These are phyloP conservation scores for Silurus asotus DNA, from an alignment of 2,113 vertebrate species.

Conservation along the genomic window DNA sequence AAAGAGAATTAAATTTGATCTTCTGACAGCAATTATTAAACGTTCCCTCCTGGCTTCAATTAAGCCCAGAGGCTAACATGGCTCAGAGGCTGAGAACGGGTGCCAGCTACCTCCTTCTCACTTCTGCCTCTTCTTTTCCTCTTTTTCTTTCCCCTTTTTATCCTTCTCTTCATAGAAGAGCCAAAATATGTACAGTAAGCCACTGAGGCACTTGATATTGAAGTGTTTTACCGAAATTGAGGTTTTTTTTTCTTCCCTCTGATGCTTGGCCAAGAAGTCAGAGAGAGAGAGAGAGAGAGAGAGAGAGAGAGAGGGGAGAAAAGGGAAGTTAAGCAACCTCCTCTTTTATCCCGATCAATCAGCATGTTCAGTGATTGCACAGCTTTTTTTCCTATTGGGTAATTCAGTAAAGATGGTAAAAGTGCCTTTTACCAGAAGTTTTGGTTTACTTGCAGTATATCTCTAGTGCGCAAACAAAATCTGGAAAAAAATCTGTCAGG, in stretches of 20 bases:
- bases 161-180: constrained; percentile 20
- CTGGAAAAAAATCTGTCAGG: not conserved
- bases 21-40: constrained; percentile 99
- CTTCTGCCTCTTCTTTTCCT: constrained; percentile 21
- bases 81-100: constrained; percentile 78
- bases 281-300: constrained; percentile 28
- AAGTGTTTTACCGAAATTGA: constrained; percentile 54
- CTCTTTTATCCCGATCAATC: constrained; percentile 21
- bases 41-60: constrained; percentile 98
- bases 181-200: constrained; percentile 35
- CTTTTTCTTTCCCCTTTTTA: constrained; percentile 30
- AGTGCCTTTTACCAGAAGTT: constrained; percentile 21
- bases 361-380: constrained; percentile 49
- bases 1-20: constrained; percentile 99
- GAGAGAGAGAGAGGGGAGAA: not conserved
- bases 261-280: constrained; percentile 28
- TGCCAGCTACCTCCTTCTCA: constrained; percentile 64
- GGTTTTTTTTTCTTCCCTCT: constrained; percentile 48
- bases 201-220: constrained; percentile 45
- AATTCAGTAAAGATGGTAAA: constrained; percentile 39
- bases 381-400: constrained; percentile 35
- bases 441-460: constrained; percentile 25
- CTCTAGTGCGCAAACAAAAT: not conserved
- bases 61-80: constrained; percentile 87
- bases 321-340: constrained; percentile 56